Percentiles rank a stretch among this genome's conserved stretches.
These are phyloP conservation scores for Oryzias melastigma DNA, from an alignment of 2,113 vertebrate genomes.

Conservation along the genomic window DNA sequence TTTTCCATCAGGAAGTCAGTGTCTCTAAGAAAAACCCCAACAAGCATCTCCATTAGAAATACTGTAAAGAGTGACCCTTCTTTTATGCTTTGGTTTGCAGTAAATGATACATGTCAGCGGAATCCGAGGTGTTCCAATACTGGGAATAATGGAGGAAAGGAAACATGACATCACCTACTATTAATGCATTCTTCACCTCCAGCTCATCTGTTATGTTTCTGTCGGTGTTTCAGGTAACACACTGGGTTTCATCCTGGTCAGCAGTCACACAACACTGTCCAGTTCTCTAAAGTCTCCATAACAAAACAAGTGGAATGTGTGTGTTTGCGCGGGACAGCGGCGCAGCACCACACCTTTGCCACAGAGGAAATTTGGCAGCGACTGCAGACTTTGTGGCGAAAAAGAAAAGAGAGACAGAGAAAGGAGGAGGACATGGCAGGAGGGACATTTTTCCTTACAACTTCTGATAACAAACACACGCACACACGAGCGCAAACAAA, in stretches of 20 bases:
- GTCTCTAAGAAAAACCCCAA: no score
- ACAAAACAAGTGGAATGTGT: conserved; percentile 12
- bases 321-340: conserved; percentile 31
- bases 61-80: neutral
- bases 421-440: conserved; percentile 33
- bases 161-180: neutral
- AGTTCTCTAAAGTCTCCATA: neutral
- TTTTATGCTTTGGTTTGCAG: neutral
- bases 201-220: neutral
- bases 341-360: conserved; percentile 84
- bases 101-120: neutral
- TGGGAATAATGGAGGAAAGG: conserved; percentile 1
- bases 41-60: neutral
- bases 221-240: neutral
- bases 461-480: conserved; percentile 40
- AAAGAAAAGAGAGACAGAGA: conserved; percentile 58
- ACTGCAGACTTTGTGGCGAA: conserved; percentile 77
- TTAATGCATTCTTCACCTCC: neutral
- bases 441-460: conserved; percentile 41
- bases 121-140: neutral
- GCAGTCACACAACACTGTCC: neutral
- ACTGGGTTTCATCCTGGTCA: neutral
- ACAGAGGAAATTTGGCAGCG: conserved; percentile 81
- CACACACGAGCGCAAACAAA: conserved; percentile 42
- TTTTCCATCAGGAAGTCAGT: no score